Evolutionary conservation across 2,888 invertebrate genomes (phyloP), one percentile per base, ranked within the genome.

Genomic region (Palloptera scutellata): DNA sequence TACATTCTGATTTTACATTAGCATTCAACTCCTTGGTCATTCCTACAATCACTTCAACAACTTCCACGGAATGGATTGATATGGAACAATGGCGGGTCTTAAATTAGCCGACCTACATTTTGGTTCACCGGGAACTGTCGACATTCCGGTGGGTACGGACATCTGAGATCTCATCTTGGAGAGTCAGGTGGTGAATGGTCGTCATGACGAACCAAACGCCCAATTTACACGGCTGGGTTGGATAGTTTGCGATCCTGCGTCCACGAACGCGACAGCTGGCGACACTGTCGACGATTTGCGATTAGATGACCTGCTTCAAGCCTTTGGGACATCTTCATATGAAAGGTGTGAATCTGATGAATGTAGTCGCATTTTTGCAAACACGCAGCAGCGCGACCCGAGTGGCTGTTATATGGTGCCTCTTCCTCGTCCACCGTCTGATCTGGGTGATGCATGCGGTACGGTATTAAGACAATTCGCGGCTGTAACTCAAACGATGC

Each of bases 191-290:
- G 6, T 13, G 11, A 12, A 11, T 40, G 58, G 58, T 1, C 15
- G 41, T 15, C 41, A 30, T 10, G n/a, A 61, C 13, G 52, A 61
- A 40, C 51, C 61, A 30, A 20, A 61, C 40, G 61, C 40, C 5
- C 61, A 61, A 61, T 41, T 6, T 20, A 51, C 61, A 6, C 51
- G 52, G 6, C 13, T 61, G 20, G 61, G 61, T 15, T 61, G 61
- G 52, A 51, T 51, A 4, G 51, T 52, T 11, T 61, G 48, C 51
- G 61, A 40, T 3, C 61, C 61, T 5, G 30, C 52, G 51, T 40
- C 52, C 1, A 13, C 51, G 51, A 19, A 15, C 5, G 8, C 43
- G 12, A 58, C 15, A 58, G 11, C 19, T 2, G 6, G 30, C 30
- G 30, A 30, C 30, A 30, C 15, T 30, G 30, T 6, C 2, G 30